Conservation (phyloP, 2,113 vertebrate species). For the Zapornia atra region DNA sequence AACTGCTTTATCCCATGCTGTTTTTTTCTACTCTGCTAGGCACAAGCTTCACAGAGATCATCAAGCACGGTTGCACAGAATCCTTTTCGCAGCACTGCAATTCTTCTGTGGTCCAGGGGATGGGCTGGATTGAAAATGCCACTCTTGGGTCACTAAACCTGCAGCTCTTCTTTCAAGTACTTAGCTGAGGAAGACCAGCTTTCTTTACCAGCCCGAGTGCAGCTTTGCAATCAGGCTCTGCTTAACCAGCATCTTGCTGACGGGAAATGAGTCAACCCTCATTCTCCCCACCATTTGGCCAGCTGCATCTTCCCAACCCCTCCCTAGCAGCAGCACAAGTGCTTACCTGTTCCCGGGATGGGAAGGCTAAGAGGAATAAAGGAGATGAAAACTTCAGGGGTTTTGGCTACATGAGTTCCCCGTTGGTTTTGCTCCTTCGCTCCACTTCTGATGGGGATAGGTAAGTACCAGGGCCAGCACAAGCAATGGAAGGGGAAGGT, state of each 20-base stretch:
- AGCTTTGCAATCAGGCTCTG: not conserved
- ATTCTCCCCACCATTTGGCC: not conserved
- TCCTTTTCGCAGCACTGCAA: not conserved
- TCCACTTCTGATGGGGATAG: not conserved
- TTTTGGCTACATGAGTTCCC: not conserved
- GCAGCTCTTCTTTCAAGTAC: not conserved
- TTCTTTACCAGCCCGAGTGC: not conserved
- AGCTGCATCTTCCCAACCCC: not conserved
- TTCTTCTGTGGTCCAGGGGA: rapidly evolving
- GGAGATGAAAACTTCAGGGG: not conserved
- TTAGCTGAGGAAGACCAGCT: not conserved
- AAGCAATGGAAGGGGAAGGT: not conserved
- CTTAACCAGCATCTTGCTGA: not conserved
- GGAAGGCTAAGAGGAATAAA: not conserved
- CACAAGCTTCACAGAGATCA: not conserved
- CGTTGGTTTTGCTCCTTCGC: not conserved
- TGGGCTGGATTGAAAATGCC: not conserved
- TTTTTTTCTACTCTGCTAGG: not conserved
- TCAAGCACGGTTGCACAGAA: not conserved
- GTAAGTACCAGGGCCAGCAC: not conserved
- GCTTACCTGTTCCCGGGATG: not conserved
- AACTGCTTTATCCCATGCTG: not conserved
- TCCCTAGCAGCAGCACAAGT: not conserved
- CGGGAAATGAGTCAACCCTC: not conserved
- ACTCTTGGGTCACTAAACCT: not conserved